A percentile compares a stretch with the other conserved stretches of the same genome.
Evolutionary conservation across 2,888 invertebrate genomes (phyloP).

Genomic region (Andrena praecox): DNA sequence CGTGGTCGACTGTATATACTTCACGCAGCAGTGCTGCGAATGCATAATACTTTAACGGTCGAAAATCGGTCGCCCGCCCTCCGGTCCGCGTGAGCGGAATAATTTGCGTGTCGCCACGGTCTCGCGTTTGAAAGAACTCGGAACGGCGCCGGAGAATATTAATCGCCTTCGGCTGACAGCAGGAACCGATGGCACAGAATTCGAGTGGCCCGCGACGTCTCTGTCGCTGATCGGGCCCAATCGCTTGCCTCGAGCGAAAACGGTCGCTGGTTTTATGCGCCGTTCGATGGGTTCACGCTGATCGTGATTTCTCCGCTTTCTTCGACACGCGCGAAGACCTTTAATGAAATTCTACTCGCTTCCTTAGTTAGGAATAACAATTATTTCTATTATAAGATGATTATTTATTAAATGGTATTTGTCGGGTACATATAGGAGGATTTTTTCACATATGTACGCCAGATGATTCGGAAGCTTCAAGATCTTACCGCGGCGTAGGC

Average conservation of each 20-base stretch:
- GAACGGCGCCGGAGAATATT: neutral
- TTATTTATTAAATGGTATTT: slow-evolving; percentile 34
- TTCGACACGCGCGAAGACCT: neutral
- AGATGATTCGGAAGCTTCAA: neutral
- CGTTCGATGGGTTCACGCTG: neutral
- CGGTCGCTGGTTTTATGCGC: neutral
- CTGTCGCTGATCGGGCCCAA: neutral
- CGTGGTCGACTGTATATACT: slow-evolving; percentile 88
- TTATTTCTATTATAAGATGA: slow-evolving; percentile 29
- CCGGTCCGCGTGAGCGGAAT: neutral
- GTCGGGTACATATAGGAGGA: neutral
- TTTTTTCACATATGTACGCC: neutral
- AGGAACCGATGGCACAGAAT: neutral
- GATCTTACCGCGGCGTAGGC: neutral
- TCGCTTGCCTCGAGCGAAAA: neutral
- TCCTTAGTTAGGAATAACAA: neutral
- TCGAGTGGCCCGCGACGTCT: neutral
- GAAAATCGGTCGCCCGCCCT: neutral
- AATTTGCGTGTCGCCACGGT: neutral
- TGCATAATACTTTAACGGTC: slow-evolving; percentile 85
- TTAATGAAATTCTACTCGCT: neutral
- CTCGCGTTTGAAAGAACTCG: neutral
- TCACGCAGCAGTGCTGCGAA: slow-evolving; percentile 88
- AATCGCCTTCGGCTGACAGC: neutral
- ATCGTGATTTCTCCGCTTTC: neutral